Base-by-base conservation (phyloP, 35 echinoderm and acorn worm genomes). In the Stichopus chloronotus region DNA sequence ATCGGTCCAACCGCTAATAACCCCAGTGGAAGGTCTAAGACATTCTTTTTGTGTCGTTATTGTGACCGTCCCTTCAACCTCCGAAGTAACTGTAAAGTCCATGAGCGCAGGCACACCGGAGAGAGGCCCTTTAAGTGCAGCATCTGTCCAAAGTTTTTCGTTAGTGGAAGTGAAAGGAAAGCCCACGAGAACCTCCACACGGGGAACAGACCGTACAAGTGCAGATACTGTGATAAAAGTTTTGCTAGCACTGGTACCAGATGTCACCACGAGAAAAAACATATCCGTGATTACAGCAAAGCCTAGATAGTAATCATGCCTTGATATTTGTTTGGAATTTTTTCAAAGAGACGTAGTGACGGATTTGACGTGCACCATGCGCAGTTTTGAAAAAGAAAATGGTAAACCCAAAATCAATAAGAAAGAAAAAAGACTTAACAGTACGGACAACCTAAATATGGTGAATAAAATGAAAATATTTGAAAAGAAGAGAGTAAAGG, bases 71-170 rank as follows among this genome's bases (percentile, higher is more conserved):
- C 80, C 52, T 83, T 83, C 52, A 52, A 56, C n/a, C 55, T 52
- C 43, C 43, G 55, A 52, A 83, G 43, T 55, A 83, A 83, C 80
- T 56, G 80, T 56, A 43, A 55, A 19, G 53, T 83, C 6, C 80
- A 83, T n/a, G 80, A 83, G 80, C 80, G 80, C 52, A 55, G 80
- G 53, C 86, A 88, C 86, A 88, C 86, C 17, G 86, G 86, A 88
- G 86, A 88, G 86, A 63, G 57, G 63, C 86, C 86, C 24, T 88
- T 24, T 30, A 69, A 88, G 61, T 88, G 86, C 52, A n/a, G 86
- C n/a, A 58, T 61, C 5, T 88, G 86, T 88, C 57, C 57, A 57
- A 88, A 88, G 57, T 25, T 25, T 20, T 88, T 88, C 63, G 24
- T 25, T 8, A 88, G 57, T 25, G 58, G 86, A 24, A 63, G 86